These are phyloP conservation scores for Lamprologus callipterus DNA, from an alignment of 2,113 vertebrate genomes.

Conservation along the genomic window DNA sequence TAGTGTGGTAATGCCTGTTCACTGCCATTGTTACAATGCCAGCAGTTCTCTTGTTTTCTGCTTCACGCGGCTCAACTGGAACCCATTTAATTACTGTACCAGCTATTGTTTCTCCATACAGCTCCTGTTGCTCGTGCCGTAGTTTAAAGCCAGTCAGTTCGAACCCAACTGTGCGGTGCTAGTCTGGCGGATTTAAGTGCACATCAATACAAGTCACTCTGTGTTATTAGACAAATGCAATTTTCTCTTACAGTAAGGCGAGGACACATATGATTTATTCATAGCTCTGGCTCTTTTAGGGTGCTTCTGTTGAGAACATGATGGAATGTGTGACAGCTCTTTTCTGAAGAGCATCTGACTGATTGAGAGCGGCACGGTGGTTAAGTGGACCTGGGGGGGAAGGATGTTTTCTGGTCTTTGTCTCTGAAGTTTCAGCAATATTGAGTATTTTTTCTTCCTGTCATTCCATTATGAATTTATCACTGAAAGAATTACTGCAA, in stretches of 20 bases:
- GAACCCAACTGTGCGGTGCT: background rate
- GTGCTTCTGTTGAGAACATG: slow-evolving; percentile 58
- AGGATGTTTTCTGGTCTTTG: slow-evolving; percentile 20
- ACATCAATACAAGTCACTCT: slow-evolving; percentile 22
- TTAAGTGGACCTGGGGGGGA: slow-evolving; percentile 40
- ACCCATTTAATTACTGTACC: background rate
- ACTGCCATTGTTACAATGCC: slow-evolving; percentile 21
- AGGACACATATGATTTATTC: slow-evolving; percentile 59
- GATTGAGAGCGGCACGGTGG: slow-evolving; percentile 33
- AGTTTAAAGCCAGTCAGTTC: background rate
- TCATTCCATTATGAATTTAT: background rate
- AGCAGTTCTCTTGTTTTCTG: background rate
- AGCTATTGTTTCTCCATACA: background rate
- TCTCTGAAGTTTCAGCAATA: slow-evolving; percentile 19
- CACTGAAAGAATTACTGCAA: background rate
- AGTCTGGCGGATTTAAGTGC: background rate
- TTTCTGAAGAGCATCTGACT: slow-evolving; percentile 36
- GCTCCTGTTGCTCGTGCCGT: background rate
- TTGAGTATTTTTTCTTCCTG: background rate
- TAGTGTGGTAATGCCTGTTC: background rate
- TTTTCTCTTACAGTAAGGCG: slow-evolving; percentile 31
- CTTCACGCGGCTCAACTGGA: background rate
- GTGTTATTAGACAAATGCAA: slow-evolving; percentile 36
- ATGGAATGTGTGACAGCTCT: slow-evolving; percentile 54
- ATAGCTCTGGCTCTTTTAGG: slow-evolving; percentile 45